phyloP scores from a whole-genome alignment of 2,888 invertebrate species.

The Gonocerus acuteangulatus region DNA sequence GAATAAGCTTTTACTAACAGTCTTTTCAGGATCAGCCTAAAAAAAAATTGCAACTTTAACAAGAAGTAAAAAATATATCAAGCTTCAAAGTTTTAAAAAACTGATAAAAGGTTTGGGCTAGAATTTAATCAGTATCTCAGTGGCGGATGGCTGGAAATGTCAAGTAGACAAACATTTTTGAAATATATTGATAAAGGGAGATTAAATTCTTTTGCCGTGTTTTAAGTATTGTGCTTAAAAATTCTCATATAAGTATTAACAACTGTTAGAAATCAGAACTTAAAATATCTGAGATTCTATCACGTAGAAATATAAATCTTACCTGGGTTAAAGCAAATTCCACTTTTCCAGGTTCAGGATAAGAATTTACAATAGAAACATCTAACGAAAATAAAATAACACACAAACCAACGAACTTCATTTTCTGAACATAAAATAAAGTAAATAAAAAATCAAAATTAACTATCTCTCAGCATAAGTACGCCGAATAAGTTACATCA shows the following conservation, averaged over 20 bases:
- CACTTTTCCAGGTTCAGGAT: slow-evolving; percentile 51
- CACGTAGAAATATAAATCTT: slow-evolving; percentile 38
- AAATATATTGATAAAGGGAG: no score
- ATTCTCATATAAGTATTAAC: no score
- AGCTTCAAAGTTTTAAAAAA: no score
- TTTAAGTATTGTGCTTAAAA: no score
- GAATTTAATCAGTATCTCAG: no score
- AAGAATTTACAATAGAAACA: slow-evolving; percentile 19
- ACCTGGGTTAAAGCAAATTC: slow-evolving; percentile 54
- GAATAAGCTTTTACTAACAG: slow-evolving; percentile 54
- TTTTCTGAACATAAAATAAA: background rate
- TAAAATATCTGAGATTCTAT: no score
- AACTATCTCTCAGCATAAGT: background rate
- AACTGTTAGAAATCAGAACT: no score
- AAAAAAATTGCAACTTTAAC: background rate
- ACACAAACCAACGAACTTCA: background rate
- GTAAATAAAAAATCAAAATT: background rate
- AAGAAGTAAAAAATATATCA: background rate
- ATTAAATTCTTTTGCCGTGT: no score
- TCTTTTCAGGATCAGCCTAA: slow-evolving; percentile 25
- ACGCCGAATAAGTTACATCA: background rate
- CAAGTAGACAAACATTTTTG: no score
- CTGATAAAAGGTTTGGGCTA: no score
- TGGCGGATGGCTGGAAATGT: no score
- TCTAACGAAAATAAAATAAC: background rate